Evolutionary conservation across 2,113 vertebrate species (phyloP).

Genomic region (Nesoenas mayeri): DNA sequence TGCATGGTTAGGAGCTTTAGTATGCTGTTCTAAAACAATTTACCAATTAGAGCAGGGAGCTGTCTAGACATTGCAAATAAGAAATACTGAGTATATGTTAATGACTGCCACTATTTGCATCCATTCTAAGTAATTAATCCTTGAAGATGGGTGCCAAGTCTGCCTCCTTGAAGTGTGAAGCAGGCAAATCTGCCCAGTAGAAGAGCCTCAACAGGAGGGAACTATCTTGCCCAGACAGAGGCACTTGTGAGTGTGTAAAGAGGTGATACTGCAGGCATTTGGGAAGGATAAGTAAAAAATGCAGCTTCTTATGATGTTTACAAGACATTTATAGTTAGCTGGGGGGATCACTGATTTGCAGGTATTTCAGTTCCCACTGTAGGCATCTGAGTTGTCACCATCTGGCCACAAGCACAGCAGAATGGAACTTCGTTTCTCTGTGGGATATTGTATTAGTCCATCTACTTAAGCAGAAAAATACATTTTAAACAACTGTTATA

Average conservation of each 20-base stretch:
- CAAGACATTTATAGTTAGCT: neutral
- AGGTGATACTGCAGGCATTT: neutral
- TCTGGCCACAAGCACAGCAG: neutral
- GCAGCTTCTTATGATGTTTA: neutral
- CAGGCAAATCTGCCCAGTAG: neutral
- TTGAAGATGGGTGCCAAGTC: neutral
- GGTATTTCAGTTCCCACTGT: neutral
- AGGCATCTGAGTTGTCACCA: neutral
- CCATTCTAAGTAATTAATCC: neutral
- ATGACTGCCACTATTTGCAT: neutral
- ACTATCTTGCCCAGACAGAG: slow-evolving; percentile 9
- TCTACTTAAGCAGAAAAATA: neutral
- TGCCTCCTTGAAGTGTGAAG: neutral
- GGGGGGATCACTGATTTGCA: neutral
- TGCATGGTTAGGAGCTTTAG: neutral
- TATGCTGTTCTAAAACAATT: neutral
- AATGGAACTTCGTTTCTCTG: neutral
- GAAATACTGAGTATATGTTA: slow-evolving; percentile 4
- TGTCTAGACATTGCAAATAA: neutral
- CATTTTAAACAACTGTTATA: neutral
- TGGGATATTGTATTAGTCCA: neutral
- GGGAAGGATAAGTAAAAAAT: neutral
- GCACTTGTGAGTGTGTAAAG: neutral
- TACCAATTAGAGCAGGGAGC: neutral
- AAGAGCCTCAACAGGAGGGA: neutral